Evolutionary conservation across 2,888 invertebrate species (phyloP).

Genomic region (Tromatobia lineatoria): DNA sequence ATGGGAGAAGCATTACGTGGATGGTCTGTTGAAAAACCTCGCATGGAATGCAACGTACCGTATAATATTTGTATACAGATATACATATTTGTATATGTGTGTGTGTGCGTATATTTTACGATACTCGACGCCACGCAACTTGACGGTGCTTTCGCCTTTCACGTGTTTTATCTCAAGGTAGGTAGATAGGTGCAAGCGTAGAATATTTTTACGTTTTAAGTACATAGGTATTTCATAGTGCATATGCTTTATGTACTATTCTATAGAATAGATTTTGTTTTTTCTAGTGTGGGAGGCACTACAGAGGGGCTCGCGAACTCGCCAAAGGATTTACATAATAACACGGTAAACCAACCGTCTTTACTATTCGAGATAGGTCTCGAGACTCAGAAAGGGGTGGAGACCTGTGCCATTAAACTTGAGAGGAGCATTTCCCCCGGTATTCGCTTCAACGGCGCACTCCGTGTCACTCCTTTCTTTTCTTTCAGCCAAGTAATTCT

Average conservation of each 20-base stretch:
- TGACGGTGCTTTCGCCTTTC: constrained; percentile 20
- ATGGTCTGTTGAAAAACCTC: neutral
- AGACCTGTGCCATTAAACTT: constrained; percentile 44
- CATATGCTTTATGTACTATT: constrained; percentile 17
- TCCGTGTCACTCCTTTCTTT: constrained; percentile 19
- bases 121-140: constrained; percentile 3
- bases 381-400: constrained; percentile 38
- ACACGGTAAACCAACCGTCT: constrained; percentile 55
- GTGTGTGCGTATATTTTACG: constrained; percentile 14
- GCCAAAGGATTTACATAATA: constrained; percentile 62
- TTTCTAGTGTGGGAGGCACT: neutral
- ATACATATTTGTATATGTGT: neutral
- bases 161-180: constrained; percentile 2
- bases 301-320: constrained; percentile 24
- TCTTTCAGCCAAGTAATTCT: constrained; percentile 1
- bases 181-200: neutral
- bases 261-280: constrained; percentile 19
- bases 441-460: constrained; percentile 1
- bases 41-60: neutral
- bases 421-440: constrained; percentile 31
- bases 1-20: too few species aligned
- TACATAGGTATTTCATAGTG: constrained; percentile 13
- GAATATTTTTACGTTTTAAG: constrained; percentile 37
- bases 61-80: neutral
- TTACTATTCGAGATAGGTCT: constrained; percentile 61